Base-by-base conservation (phyloP, 2,113 vertebrate genomes). In the Scomber colias region DNA sequence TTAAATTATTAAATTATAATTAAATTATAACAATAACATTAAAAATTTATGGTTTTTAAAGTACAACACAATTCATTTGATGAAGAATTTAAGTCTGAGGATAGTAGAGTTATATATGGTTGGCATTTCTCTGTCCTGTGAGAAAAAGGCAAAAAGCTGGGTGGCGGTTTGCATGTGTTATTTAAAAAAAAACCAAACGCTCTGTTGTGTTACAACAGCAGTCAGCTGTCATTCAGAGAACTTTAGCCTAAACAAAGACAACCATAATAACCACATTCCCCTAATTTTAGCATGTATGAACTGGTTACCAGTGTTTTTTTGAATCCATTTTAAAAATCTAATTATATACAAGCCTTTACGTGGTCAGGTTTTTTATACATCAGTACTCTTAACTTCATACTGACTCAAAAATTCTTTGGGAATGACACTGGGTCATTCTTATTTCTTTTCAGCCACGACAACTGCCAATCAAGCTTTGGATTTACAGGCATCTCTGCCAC, bases 241-340 rank as follows among this genome's bases (percentile, higher is more conserved):
- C 48, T 19, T 69, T 5, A 63, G 30, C 21, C 51, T 64, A 70
- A 72, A 83, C 71, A 54, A 54, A 66, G 75, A 66, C 9, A 19
- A 75, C 75, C 70, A 54, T 48, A 55, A n/a, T 14, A 16, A 69
- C 79, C 45, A 59, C 3, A 15, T 40, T 16, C 0, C 30, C 21
- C 24, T 40, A 11, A 1, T 44, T 74, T 72, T 68, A 67, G 49
- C 55, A 7, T 30, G 11, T 50, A 11, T 48, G 51, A 30, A 4
- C 44, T 49, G 27, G 14, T 50, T 49, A 12, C n/a, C 13, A 21
- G 10, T 10, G 8, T 46, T 14, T 44, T 53, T 63, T 50, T n/a
- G 14, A 76, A 6, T 31, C 16, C 44, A 1, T 63, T 46, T 66
- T 27, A 69, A 85, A 27, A 85, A 75, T 11, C 31, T 45, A 62